Evolutionary conservation across 2,888 invertebrate species (phyloP).

Genomic region (Apamea monoglypha): DNA sequence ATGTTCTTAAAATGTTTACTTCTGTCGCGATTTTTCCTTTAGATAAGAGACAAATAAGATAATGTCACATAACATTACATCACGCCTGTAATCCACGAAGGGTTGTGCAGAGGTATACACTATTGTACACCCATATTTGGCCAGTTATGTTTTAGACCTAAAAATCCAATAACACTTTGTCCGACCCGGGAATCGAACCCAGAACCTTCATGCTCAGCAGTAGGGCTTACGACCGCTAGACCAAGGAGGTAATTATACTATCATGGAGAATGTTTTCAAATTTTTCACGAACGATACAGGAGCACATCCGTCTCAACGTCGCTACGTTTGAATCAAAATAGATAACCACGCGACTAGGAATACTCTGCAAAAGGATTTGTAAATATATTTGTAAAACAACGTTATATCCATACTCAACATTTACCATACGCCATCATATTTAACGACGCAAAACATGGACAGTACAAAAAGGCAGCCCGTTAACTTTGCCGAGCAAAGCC

Average conservation of each 20-base stretch:
- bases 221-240: background rate
- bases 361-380: too few species aligned
- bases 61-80: background rate
- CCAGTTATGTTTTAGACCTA: background rate
- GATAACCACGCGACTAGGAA: background rate
- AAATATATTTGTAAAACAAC: background rate
- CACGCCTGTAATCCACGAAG: too few species aligned
- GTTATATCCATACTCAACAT: background rate
- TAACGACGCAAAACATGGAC: constrained; percentile 54
- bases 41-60: background rate
- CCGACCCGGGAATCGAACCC: background rate
- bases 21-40: too few species aligned
- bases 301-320: background rate
- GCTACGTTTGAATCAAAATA: background rate
- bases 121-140: too few species aligned
- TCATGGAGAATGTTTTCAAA: too few species aligned
- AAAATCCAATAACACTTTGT: background rate
- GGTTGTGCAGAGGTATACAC: too few species aligned
- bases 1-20: too few species aligned
- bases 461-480: constrained; percentile 38
- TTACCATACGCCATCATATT: constrained; percentile 36
- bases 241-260: background rate
- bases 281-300: background rate
- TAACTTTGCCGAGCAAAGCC: constrained; percentile 48
- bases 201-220: background rate